Base-by-base conservation (phyloP, 2,113 vertebrate species). In the Callipepla californica region DNA sequence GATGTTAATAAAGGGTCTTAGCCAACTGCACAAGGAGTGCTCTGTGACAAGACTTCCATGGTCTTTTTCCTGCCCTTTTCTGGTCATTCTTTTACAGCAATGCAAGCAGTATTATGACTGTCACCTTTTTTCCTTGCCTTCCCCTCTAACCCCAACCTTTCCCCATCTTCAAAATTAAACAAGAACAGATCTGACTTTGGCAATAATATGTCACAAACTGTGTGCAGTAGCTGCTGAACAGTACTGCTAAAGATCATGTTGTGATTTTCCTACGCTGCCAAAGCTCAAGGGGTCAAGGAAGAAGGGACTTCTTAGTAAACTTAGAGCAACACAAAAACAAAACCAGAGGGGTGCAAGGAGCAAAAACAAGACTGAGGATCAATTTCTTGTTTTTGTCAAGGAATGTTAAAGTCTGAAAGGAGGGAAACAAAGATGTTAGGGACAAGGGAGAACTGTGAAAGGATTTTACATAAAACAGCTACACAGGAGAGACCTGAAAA, bases 381-480 rank as follows among this genome's bases (percentile, higher is more conserved):
- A 36, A 3, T 25, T 92, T 75, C n/a, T 92, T 80, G 20, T 5
- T 92, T 80, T 81, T 40, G 17, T 85, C 13, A 77, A 86, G 65
- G 48, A 87, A 40, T 13, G 6, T 23, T 85, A 5, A 79, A 77
- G 15, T 70, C 15, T 72, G 45, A 90, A 50, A 36, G 7, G n/a
- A 58, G 28, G 21, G 42, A 75, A 80, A 32, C 25, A 76, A 83
- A 30, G 36, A 65, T 5, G 2, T 40, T 82, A 4, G 34, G n/a
- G 11, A 2, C 17, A 68, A 53, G 11, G 19, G 14, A 83, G 42
- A 89, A 85, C 78, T 95, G 22, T 79, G 73, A 95, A 90, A 77
- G 80, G 42, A 65, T 92, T 95, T 93, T 75, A 75, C 80, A 93
- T 95, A 78, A 78, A 68, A 90, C 45, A 70, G 47, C 42, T 85